phyloP scores from a whole-genome alignment of 2,888 invertebrate species.

The Epinotia ramella region DNA sequence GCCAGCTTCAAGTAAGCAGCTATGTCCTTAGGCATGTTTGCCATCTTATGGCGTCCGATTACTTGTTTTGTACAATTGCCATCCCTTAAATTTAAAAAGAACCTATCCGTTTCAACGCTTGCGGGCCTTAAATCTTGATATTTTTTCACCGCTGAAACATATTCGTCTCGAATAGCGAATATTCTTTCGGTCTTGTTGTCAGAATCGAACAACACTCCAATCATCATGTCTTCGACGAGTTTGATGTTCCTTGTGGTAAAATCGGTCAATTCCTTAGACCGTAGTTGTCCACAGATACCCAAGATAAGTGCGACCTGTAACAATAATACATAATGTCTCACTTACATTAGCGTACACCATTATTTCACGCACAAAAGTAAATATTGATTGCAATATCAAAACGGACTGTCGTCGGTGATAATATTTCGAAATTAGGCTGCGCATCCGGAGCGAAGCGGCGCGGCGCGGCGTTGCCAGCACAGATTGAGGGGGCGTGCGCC shows the following conservation, averaged over 20 bases:
- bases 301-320: conserved; percentile 29
- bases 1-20: conserved; percentile 11
- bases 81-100: conserved; percentile 11
- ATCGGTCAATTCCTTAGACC: neutral
- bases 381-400: neutral
- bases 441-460: neutral
- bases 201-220: conserved; percentile 4
- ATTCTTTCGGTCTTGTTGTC: conserved; percentile 18
- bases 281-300: conserved; percentile 14
- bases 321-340: neutral
- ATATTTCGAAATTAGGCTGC: neutral
- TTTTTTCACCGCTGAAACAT: conserved; percentile 9
- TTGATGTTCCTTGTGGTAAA: conserved; percentile 7
- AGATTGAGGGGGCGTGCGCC: conserved; percentile 1
- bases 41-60: conserved; percentile 24
- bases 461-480: neutral
- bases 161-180: conserved; percentile 22
- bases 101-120: conserved; percentile 1
- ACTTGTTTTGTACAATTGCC: conserved; percentile 24
- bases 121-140: conserved; percentile 18
- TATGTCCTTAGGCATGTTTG: conserved; percentile 5
- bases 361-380: neutral
- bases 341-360: neutral
- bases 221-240: conserved; percentile 6
- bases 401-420: neutral